Evolutionary conservation across 1,140 invertebrate genomes (phyloP).

Genomic region (Metopolophium dirhodum): DNA sequence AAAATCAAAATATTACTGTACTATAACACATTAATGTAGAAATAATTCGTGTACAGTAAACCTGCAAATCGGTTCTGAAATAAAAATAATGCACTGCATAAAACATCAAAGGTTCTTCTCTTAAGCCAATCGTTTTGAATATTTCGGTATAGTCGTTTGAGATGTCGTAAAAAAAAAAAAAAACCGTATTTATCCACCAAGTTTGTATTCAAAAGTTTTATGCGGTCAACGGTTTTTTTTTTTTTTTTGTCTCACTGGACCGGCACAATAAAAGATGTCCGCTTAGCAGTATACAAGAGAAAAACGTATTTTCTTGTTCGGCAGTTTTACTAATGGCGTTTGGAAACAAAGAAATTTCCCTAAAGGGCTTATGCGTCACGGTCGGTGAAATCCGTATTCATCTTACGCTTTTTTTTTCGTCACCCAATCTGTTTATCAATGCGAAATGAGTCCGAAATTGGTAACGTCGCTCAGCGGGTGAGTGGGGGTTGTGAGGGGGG

Average conservation of each 20-base stretch:
- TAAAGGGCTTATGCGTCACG: constrained; percentile 48
- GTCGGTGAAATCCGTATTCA: constrained; percentile 47
- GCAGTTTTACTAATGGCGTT: constrained; percentile 52
- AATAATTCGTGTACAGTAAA: not conserved
- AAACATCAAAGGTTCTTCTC: constrained; percentile 14
- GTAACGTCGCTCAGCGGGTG: not conserved
- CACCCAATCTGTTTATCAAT: constrained; percentile 55
- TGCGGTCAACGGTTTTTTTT: not conserved
- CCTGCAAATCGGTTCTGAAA: constrained; percentile 5
- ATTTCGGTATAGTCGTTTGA: constrained; percentile 11
- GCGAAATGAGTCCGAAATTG: constrained; percentile 53
- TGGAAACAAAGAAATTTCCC: constrained; percentile 57
- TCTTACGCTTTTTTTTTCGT: constrained; percentile 48
- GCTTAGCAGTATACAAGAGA: constrained; percentile 21
- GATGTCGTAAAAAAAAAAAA: not conserved
- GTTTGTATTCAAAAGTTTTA: constrained; percentile 52
- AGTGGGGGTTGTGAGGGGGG: too few species aligned
- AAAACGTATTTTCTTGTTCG: constrained; percentile 53
- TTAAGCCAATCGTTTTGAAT: constrained; percentile 45
- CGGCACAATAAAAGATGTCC: constrained; percentile 43
- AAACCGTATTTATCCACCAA: constrained; percentile 45
- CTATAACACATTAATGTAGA: not conserved
- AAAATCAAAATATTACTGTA: not conserved
- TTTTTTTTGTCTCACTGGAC: constrained; percentile 38
- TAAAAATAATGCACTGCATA: constrained; percentile 27